Evolutionary conservation across 2,888 invertebrate genomes (phyloP).

Genomic region (Drosophila greeni): DNA sequence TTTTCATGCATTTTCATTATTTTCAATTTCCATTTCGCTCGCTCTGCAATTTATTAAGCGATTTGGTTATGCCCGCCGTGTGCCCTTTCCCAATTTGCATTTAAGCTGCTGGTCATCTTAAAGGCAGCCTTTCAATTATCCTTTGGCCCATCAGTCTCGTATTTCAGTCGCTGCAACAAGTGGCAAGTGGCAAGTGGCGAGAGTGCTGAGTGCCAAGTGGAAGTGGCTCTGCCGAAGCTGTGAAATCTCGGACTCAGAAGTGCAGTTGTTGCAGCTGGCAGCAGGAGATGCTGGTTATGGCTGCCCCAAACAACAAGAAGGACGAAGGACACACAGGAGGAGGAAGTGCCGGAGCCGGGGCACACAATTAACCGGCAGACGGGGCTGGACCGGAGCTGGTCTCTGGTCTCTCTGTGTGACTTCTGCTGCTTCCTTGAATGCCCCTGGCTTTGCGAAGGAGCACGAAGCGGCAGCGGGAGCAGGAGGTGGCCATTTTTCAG

Average conservation of each 20-base stretch:
- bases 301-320: conserved; percentile 21
- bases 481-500: conserved; percentile 60
- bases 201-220: conserved; percentile 3
- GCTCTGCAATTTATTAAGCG: conserved; percentile 53
- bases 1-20: conserved; percentile 66
- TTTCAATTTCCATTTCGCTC: conserved; percentile 59
- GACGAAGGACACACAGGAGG: conserved; percentile 18
- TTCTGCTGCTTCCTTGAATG: conserved; percentile 54
- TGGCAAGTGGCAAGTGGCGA: conserved; percentile 18
- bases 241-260: conserved; percentile 42
- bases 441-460: conserved; percentile 29
- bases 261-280: conserved; percentile 34
- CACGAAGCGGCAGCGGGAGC: background rate
- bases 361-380: conserved; percentile 38
- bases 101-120: conserved; percentile 37
- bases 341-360: conserved; percentile 4
- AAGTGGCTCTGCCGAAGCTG: conserved; percentile 22
- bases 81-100: conserved; percentile 20
- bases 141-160: conserved; percentile 18
- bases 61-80: conserved; percentile 8
- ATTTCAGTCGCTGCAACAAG: conserved; percentile 28
- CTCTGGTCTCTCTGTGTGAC: conserved; percentile 49
- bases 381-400: conserved; percentile 19
- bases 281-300: conserved; percentile 20
- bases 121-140: conserved; percentile 38